phyloP scores from a whole-genome alignment of 2,797 vertebrate genomes.

The Notoglanidium macrostoma region DNA sequence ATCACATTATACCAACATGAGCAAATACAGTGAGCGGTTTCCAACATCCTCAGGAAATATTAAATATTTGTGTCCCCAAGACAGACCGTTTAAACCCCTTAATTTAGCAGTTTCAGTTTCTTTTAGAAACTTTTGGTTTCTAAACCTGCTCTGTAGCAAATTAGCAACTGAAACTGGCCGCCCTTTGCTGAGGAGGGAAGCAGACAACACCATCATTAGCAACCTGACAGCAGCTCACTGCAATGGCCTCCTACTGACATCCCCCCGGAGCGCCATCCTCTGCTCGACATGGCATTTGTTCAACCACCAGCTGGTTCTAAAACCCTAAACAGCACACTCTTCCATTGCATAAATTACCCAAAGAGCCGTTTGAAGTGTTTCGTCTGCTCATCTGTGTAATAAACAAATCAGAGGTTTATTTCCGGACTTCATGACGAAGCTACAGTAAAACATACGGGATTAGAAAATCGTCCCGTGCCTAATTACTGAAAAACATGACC shows the following conservation, averaged over 20 bases:
- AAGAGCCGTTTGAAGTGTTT: background rate
- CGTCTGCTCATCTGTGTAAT: background rate
- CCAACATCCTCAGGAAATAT: background rate
- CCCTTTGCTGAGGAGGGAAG: constrained; percentile 1
- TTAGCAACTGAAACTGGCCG: constrained; percentile 10
- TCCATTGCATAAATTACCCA: background rate
- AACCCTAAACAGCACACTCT: background rate
- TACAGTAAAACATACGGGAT: background rate
- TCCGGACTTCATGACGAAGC: background rate
- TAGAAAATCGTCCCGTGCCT: background rate
- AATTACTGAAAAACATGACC: background rate
- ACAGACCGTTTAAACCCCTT: no score
- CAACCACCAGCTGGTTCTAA: constrained; percentile 6
- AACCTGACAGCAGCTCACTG: constrained; percentile 19
- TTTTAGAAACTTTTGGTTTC: background rate
- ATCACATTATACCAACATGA: no score
- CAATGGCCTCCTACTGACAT: constrained; percentile 14
- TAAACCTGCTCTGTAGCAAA: background rate
- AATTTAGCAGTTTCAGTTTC: background rate
- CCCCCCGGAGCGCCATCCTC: background rate
- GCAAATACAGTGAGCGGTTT: background rate
- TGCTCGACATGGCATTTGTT: constrained; percentile 7
- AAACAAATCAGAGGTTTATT: background rate
- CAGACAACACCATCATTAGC: constrained; percentile 26
- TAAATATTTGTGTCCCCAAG: background rate